Evolutionary conservation across 2,888 invertebrate species (phyloP).

Genomic region (Leptopilina drosophilae): DNA sequence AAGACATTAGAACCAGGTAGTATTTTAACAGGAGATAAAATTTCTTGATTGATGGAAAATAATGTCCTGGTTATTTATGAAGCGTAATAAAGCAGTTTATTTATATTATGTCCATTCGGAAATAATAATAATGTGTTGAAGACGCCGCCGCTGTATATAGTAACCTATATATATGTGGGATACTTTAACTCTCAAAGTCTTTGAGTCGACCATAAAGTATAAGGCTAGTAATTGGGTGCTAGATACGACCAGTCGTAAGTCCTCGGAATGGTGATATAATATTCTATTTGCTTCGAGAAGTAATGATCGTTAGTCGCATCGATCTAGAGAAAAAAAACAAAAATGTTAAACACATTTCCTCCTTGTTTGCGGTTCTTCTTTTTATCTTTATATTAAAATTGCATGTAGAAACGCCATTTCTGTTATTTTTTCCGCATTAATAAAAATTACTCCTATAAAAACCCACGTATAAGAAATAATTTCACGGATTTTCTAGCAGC

Average conservation of each 20-base stretch:
- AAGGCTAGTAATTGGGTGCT: conserved; percentile 48
- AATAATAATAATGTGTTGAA: conserved; percentile 47
- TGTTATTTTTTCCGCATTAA: no score
- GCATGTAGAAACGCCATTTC: no score
- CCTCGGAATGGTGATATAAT: conserved; percentile 12
- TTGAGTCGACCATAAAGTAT: conserved; percentile 17
- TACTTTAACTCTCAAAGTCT: conserved; percentile 16
- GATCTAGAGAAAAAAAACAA: background rate
- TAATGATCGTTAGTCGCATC: background rate
- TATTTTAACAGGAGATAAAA: conserved; percentile 26
- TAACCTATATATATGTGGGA: conserved; percentile 35
- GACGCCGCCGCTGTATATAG: conserved; percentile 9
- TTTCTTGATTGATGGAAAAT: conserved; percentile 50
- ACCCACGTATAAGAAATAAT: no score
- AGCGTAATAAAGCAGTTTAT: conserved; percentile 54
- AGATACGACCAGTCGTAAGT: conserved; percentile 41
- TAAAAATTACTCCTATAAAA: no score
- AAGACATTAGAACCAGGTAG: no score
- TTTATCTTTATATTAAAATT: background rate
- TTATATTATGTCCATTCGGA: conserved; percentile 42
- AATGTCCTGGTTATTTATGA: conserved; percentile 54
- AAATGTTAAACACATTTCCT: background rate
- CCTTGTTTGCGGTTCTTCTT: background rate
- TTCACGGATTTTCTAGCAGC: no score
- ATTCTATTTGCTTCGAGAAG: conserved; percentile 27